Percentiles rank a stretch among this genome's conserved stretches.
Conservation (phyloP, 1,140 invertebrate species). For the Drosophila truncata region DNA sequence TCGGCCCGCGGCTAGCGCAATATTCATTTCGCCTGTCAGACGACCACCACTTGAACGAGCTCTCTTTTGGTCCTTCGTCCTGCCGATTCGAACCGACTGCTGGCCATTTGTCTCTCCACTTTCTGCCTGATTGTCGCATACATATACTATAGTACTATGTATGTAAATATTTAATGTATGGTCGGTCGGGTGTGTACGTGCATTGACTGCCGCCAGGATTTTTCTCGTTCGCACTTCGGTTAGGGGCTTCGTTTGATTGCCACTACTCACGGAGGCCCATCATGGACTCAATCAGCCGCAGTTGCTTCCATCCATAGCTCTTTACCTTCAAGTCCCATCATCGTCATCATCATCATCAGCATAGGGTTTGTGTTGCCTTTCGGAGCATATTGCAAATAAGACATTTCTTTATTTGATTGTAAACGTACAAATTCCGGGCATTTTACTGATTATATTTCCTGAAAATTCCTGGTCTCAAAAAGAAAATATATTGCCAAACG, state of each 20-base stretch:
- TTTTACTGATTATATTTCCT: constrained; percentile 12
- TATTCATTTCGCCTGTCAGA: constrained; percentile 44
- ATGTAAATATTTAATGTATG: constrained; percentile 63
- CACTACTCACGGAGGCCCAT: constrained; percentile 63
- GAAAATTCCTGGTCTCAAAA: neutral
- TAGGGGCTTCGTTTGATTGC: constrained; percentile 73
- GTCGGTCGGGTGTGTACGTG: constrained; percentile 58
- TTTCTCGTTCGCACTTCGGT: constrained; percentile 61
- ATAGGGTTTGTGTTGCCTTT: constrained; percentile 11
- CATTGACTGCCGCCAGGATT: constrained; percentile 44
- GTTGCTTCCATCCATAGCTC: constrained; percentile 19
- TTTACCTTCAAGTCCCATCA: constrained; percentile 10
- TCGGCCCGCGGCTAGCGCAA: constrained; percentile 5
- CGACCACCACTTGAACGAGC: constrained; percentile 26
- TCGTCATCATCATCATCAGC: constrained; percentile 2
- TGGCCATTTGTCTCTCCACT: constrained; percentile 52
- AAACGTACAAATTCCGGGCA: constrained; percentile 10
- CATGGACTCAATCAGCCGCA: constrained; percentile 39
- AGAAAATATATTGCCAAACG: neutral
- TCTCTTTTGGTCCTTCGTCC: constrained; percentile 10
- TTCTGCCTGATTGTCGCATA: constrained; percentile 29
- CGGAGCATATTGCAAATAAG: constrained; percentile 29
- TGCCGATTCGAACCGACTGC: constrained; percentile 24
- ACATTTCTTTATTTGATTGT: constrained; percentile 32
- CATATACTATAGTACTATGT: constrained; percentile 20